These are phyloP conservation scores for Epistrophella euchroma DNA, from an alignment of 2,888 invertebrate genomes.

Conservation along the genomic window DNA sequence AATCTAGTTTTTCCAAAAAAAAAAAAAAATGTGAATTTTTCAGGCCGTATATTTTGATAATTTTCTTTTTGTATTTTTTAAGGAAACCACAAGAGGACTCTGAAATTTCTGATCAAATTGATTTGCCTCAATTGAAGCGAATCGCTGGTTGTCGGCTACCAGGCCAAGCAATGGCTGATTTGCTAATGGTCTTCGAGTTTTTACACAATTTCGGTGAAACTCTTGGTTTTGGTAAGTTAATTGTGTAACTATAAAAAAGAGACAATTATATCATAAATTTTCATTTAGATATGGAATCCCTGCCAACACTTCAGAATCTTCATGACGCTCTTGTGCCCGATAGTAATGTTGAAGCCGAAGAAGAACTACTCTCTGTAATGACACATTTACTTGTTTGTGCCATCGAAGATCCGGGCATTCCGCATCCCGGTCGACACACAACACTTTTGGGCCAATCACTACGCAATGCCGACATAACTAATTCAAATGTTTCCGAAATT, in stretches of 20 bases:
- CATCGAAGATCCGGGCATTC: constrained; percentile 96
- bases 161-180: constrained; percentile 95
- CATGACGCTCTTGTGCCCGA: constrained; percentile 92
- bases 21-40: too few relatives aligned
- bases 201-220: constrained; percentile 98
- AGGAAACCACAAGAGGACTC: constrained; percentile 97
- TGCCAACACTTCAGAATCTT: constrained; percentile 93
- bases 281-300: constrained; percentile 89
- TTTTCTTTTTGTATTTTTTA: background rate
- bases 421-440: constrained; percentile 94
- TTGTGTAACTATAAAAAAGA: background rate
- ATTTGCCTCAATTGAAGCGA: constrained; percentile 89
- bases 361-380: constrained; percentile 94
- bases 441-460: constrained; percentile 96
- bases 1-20: too few relatives aligned
- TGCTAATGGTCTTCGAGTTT: constrained; percentile 98
- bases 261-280: background rate
- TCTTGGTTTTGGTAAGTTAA: constrained; percentile 92
- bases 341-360: constrained; percentile 91
- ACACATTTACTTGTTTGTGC: constrained; percentile 95
- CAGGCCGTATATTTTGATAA: background rate
- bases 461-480: constrained; percentile 94
- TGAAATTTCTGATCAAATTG: constrained; percentile 90
- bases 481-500: constrained; percentile 95
- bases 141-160: constrained; percentile 92